phyloP scores from a whole-genome alignment of 2,797 vertebrate genomes.

The Gymnothorax javanicus region DNA sequence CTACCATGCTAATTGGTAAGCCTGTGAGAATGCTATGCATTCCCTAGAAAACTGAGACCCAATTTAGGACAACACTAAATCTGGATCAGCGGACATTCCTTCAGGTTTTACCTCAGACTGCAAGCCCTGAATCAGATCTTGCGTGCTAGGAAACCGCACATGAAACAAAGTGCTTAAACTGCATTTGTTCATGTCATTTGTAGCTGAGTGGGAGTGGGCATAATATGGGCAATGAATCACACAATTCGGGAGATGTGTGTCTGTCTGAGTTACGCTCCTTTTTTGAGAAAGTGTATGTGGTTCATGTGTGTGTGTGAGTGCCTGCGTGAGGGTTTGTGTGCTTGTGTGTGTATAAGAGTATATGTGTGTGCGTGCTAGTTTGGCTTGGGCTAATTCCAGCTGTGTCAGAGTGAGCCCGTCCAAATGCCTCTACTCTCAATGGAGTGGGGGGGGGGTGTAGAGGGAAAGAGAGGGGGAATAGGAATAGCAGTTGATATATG shows the following conservation, averaged over 20 bases:
- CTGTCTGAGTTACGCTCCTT: constrained; percentile 68
- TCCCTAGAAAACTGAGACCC: background rate
- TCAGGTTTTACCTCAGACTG: background rate
- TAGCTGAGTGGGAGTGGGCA: background rate
- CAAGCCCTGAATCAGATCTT: constrained; percentile 15
- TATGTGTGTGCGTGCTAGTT: constrained; percentile 62
- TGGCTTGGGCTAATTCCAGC: constrained; percentile 82
- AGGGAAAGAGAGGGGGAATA: constrained; percentile 34
- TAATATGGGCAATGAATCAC: constrained; percentile 8
- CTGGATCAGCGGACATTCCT: constrained; percentile 1
- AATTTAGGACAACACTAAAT: background rate
- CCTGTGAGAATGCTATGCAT: constrained; percentile 14
- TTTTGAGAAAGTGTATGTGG: constrained; percentile 60
- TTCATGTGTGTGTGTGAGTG: constrained; percentile 59
- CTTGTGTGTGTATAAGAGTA: constrained; percentile 52
- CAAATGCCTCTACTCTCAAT: constrained; percentile 81
- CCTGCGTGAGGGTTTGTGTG: constrained; percentile 55
- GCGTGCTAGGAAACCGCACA: background rate
- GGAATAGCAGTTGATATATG: constrained; percentile 39
- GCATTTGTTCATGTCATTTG: constrained; percentile 10
- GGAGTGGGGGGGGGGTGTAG: constrained; percentile 67
- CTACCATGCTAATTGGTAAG: background rate
- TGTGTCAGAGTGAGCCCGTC: constrained; percentile 80
- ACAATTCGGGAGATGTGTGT: constrained; percentile 49
- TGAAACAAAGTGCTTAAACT: constrained; percentile 13